Percentiles rank a stretch among this genome's conserved stretches.
Conservation (phyloP, 2,797 vertebrate genomes). For the Schizothorax lantsangensis region DNA sequence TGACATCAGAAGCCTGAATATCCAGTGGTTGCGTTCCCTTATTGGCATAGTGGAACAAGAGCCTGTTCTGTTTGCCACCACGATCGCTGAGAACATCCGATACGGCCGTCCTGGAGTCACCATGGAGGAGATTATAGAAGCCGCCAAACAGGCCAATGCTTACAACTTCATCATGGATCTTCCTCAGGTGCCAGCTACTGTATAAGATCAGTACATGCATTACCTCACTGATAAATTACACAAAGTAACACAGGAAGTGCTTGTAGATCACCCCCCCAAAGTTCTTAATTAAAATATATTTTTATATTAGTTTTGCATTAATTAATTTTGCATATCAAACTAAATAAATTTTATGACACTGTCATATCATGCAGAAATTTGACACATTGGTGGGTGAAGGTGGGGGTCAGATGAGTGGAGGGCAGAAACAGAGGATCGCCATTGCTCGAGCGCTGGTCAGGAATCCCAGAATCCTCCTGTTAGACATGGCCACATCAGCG, state of each 20-base stretch:
- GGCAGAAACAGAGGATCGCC: constrained; percentile 84
- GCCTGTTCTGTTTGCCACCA: constrained; percentile 81
- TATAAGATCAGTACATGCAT: not conserved
- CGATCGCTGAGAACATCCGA: constrained; percentile 81
- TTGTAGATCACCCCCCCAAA: not conserved
- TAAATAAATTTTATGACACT: not conserved
- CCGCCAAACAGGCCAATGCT: constrained; percentile 81
- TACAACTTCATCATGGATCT: constrained; percentile 82
- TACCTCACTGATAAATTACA: not conserved
- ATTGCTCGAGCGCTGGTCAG: constrained; percentile 81
- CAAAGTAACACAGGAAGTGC: not conserved
- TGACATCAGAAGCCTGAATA: constrained; percentile 79
- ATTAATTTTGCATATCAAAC: not conserved
- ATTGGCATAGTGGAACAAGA: constrained; percentile 85
- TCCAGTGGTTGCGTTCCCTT: constrained; percentile 80
- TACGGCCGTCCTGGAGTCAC: constrained; percentile 74
- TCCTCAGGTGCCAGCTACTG: constrained; percentile 73
- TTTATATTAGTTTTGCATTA: not conserved
- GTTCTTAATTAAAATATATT: not conserved
- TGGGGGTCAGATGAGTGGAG: constrained; percentile 85
- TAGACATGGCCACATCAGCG: constrained; percentile 85
- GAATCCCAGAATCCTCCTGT: constrained; percentile 81
- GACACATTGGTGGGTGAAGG: constrained; percentile 83
- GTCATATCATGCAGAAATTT: constrained; percentile 72
- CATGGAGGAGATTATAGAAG: constrained; percentile 77